phyloP scores from a whole-genome alignment of 2,888 invertebrate genomes.

The Caenorhabditis japonica region DNA sequence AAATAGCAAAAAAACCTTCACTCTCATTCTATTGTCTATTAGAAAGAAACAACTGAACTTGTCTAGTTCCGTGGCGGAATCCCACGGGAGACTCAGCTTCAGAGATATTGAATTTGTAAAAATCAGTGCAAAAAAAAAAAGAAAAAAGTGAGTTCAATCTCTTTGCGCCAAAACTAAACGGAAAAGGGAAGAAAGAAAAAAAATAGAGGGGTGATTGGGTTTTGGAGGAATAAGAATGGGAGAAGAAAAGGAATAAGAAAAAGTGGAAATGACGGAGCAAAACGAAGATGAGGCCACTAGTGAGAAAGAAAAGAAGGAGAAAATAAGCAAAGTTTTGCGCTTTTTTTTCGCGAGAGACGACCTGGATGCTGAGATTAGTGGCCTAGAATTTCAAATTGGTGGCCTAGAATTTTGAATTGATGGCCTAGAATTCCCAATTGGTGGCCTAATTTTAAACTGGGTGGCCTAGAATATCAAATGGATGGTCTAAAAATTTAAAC shows the following conservation, averaged over 20 bases:
- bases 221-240: constrained; percentile 4
- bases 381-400: constrained; percentile 1
- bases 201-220: constrained; percentile 16
- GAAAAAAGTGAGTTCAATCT: too few relatives aligned
- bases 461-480: too few relatives aligned
- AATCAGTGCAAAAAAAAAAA: too few relatives aligned
- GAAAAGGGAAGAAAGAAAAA: not conserved
- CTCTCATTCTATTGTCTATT: too few relatives aligned
- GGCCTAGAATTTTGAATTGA: not conserved
- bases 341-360: not conserved
- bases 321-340: too few relatives aligned
- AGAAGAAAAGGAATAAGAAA: not conserved
- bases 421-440: not conserved
- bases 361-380: not conserved
- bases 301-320: too few relatives aligned
- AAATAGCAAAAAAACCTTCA: too few relatives aligned
- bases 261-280: too few relatives aligned
- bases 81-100: too few relatives aligned
- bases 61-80: too few relatives aligned
- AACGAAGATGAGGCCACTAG: constrained; percentile 23
- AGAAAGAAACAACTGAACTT: too few relatives aligned
- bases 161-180: not conserved
- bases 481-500: not conserved
- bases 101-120: too few relatives aligned
- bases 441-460: constrained; percentile 2